Percentiles rank a stretch among this genome's conserved stretches.
Conservation (phyloP, 2,797 vertebrate species). For the Threskiornis aethiopicus region DNA sequence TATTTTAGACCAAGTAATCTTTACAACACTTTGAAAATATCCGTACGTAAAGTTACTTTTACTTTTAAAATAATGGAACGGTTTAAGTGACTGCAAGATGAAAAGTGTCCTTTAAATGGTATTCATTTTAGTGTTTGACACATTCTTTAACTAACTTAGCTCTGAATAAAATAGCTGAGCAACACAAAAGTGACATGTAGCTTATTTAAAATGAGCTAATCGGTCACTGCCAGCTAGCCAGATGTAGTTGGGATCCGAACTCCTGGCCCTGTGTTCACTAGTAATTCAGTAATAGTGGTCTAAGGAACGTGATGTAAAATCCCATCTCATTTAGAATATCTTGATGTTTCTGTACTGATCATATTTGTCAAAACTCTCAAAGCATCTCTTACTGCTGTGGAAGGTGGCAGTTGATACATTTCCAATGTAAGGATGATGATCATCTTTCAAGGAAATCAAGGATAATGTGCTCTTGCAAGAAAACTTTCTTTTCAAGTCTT, state of each 20-base stretch:
- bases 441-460: background rate
- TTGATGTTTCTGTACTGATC: background rate
- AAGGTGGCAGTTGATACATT: background rate
- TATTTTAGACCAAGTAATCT: background rate
- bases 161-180: background rate
- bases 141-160: background rate
- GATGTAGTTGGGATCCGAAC: background rate
- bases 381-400: background rate
- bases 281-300: background rate
- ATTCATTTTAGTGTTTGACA: background rate
- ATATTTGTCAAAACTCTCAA: background rate
- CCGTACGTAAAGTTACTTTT: background rate
- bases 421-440: background rate
- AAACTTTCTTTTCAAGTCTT: background rate
- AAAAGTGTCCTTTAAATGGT: background rate
- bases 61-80: background rate
- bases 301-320: background rate
- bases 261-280: background rate
- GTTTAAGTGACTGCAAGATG: background rate
- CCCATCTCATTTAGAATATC: background rate
- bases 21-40: background rate
- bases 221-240: background rate
- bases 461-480: background rate
- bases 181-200: background rate
- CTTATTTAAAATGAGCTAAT: background rate